phyloP scores from a whole-genome alignment of 1,140 invertebrate genomes.

The Dendrolimus punctatus region DNA sequence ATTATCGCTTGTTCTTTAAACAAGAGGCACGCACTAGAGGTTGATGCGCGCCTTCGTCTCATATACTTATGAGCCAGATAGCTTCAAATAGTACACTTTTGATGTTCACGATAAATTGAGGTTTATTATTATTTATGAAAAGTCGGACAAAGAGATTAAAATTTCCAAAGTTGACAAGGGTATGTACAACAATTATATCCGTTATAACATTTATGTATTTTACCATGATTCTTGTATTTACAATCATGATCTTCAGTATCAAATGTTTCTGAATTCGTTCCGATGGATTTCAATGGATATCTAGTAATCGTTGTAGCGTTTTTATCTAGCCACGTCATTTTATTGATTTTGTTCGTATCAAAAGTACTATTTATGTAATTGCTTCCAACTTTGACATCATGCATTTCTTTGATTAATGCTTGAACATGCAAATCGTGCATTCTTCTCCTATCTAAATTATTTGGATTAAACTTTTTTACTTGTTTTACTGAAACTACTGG shows the following conservation, averaged over 20 bases:
- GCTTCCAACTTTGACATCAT: background rate
- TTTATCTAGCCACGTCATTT: background rate
- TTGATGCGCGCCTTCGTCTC: too few relatives aligned
- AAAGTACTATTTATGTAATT: background rate
- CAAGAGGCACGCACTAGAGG: too few relatives aligned
- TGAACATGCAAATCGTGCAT: slow-evolving; percentile 7
- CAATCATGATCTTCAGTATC: background rate
- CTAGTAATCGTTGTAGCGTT: slow-evolving; percentile 29
- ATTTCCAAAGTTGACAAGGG: background rate
- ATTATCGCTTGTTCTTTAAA: too few relatives aligned
- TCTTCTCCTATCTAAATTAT: slow-evolving; percentile 10
- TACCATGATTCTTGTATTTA: background rate
- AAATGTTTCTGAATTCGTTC: slow-evolving; percentile 7
- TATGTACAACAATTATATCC: background rate
- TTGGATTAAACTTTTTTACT: slow-evolving; percentile 11
- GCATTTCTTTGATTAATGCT: background rate
- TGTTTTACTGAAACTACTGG: slow-evolving; percentile 1
- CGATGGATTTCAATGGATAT: slow-evolving; percentile 21
- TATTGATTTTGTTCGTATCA: background rate
- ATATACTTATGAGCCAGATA: too few relatives aligned
- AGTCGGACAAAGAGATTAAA: background rate
- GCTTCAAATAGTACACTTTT: too few relatives aligned
- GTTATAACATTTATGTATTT: slow-evolving; percentile 6
- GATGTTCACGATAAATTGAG: background rate
- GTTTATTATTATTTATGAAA: background rate